Conservation (phyloP, 1,140 invertebrate species). For the Oedothorax gibbosus region DNA sequence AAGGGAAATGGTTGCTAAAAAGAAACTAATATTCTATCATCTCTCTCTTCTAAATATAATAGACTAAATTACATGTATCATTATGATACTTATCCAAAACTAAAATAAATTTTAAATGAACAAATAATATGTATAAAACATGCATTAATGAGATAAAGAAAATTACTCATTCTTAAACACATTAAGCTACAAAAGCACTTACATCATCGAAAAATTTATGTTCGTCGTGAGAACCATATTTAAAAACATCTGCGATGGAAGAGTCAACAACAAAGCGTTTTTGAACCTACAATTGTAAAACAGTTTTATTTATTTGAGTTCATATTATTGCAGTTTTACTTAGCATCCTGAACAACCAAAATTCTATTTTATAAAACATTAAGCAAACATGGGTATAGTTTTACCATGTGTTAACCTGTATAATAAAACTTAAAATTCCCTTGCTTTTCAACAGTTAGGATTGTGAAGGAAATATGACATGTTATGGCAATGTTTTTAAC, state of each 20-base stretch:
- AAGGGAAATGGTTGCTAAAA: neutral
- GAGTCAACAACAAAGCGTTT: constrained; percentile 69
- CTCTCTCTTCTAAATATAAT: neutral
- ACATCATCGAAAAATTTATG: constrained; percentile 97
- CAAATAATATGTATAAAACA: neutral
- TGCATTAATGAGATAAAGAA: constrained; percentile 5
- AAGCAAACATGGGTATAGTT: too few relatives aligned
- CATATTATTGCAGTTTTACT: too few relatives aligned
- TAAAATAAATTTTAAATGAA: neutral
- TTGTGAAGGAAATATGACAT: too few relatives aligned
- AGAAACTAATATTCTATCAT: neutral
- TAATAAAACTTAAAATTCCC: too few relatives aligned
- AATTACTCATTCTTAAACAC: neutral
- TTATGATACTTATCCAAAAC: neutral
- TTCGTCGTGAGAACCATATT: constrained; percentile 89
- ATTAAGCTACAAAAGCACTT: too few relatives aligned
- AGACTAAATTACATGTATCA: neutral
- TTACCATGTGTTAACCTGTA: too few relatives aligned
- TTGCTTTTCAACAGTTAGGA: too few relatives aligned
- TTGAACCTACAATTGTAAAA: neutral
- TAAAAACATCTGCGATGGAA: constrained; percentile 83
- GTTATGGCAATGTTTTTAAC: too few relatives aligned
- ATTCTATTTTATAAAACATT: too few relatives aligned
- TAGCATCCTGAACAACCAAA: too few relatives aligned
- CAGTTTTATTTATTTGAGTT: neutral